phyloP scores from a whole-genome alignment of 2,797 vertebrate genomes.

The Taeniopygia guttata region DNA sequence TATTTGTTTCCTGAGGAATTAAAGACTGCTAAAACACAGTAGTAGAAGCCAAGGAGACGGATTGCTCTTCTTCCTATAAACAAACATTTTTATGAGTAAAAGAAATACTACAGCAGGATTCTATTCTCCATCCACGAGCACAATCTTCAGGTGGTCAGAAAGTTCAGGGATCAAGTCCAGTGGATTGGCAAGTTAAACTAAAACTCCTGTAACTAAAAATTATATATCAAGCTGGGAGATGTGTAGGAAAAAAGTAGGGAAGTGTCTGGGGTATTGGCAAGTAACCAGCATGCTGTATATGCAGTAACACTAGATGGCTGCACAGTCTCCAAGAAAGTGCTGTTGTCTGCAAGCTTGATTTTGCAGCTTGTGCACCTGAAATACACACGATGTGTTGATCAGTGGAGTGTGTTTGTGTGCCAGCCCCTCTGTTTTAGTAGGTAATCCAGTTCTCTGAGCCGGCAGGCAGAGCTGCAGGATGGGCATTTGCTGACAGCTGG shows the following conservation, averaged over 20 bases:
- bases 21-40: background rate
- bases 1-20: background rate
- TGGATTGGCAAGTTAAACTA: background rate
- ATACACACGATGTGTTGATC: background rate
- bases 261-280: background rate
- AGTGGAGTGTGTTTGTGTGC: background rate
- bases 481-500: background rate
- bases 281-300: background rate
- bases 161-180: background rate
- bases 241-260: background rate
- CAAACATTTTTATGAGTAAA: background rate
- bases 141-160: background rate
- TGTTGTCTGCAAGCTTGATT: background rate
- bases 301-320: constrained; percentile 38
- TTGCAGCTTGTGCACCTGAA: background rate
- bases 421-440: background rate
- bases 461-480: background rate
- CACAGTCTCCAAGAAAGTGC: background rate
- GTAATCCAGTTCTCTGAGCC: background rate
- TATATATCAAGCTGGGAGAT: background rate
- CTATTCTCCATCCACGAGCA: background rate
- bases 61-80: background rate
- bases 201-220: background rate
- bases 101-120: background rate
- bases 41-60: background rate